phyloP scores from a whole-genome alignment of 2,797 vertebrate species.

The Paratrypauchen microcephalus region DNA sequence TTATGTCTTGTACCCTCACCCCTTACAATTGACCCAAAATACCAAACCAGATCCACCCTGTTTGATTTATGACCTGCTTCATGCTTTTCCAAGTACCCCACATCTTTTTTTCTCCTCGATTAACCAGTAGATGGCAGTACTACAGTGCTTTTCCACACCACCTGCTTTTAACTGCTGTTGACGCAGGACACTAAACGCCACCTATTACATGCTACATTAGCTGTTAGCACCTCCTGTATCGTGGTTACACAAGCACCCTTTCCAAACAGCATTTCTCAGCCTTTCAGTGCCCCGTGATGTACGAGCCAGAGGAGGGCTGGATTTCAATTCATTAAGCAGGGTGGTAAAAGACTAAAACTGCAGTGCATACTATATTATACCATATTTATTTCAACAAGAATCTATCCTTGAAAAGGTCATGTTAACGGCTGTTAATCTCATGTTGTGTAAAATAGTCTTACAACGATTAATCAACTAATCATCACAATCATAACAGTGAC shows the following conservation, averaged over 20 bases:
- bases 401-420: neutral
- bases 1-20: neutral
- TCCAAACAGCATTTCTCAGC: slow-evolving; percentile 58
- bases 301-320: slow-evolving; percentile 25
- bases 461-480: no score
- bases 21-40: slow-evolving; percentile 16
- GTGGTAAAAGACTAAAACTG: neutral
- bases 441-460: no score
- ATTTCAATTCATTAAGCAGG: slow-evolving; percentile 33
- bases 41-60: slow-evolving; percentile 16
- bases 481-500: no score
- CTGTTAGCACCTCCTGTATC: slow-evolving; percentile 63
- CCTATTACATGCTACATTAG: slow-evolving; percentile 71
- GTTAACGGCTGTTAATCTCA: no score
- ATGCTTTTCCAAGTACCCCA: neutral
- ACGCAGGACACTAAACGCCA: slow-evolving; percentile 58
- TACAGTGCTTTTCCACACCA: slow-evolving; percentile 34
- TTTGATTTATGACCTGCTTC: slow-evolving; percentile 19
- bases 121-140: slow-evolving; percentile 65
- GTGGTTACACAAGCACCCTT: slow-evolving; percentile 50
- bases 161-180: slow-evolving; percentile 38
- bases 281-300: slow-evolving; percentile 36
- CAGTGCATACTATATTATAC: neutral
- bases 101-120: slow-evolving; percentile 22
- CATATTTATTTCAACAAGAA: neutral